These are phyloP conservation scores for Esox lucius DNA, from an alignment of 2,797 vertebrate genomes.

Conservation along the genomic window DNA sequence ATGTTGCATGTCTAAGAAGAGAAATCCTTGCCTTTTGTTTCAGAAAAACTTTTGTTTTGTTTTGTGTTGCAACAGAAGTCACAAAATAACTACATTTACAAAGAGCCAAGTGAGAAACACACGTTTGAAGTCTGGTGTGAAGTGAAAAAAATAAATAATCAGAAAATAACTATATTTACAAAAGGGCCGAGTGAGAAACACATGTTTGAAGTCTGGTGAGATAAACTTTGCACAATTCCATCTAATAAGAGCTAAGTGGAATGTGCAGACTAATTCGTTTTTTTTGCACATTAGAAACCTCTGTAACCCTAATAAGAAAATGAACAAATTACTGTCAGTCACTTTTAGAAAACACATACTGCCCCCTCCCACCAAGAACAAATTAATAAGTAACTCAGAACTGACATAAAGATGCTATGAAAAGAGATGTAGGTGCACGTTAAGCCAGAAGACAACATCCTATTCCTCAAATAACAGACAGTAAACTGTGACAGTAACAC, in stretches of 20 bases:
- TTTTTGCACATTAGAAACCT: neutral
- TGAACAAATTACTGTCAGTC: neutral
- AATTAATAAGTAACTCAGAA: neutral
- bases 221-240: slow-evolving; percentile 27
- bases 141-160: neutral
- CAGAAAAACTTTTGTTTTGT: neutral
- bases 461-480: neutral
- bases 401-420: neutral
- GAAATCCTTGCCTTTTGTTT: neutral
- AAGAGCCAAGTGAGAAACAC: neutral
- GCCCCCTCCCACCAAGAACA: neutral
- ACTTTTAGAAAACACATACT: neutral
- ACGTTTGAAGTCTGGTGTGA: neutral
- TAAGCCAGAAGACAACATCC: neutral
- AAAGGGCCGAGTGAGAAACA: neutral
- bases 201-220: neutral
- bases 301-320: neutral
- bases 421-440: neutral
- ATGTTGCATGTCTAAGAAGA: neutral
- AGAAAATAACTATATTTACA: slow-evolving; percentile 1
- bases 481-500: neutral
- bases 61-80: neutral
- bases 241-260: neutral
- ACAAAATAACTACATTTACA: slow-evolving; percentile 3
- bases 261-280: neutral